phyloP scores from a whole-genome alignment of 1,140 invertebrate genomes.

The Heterodera schachtii region DNA sequence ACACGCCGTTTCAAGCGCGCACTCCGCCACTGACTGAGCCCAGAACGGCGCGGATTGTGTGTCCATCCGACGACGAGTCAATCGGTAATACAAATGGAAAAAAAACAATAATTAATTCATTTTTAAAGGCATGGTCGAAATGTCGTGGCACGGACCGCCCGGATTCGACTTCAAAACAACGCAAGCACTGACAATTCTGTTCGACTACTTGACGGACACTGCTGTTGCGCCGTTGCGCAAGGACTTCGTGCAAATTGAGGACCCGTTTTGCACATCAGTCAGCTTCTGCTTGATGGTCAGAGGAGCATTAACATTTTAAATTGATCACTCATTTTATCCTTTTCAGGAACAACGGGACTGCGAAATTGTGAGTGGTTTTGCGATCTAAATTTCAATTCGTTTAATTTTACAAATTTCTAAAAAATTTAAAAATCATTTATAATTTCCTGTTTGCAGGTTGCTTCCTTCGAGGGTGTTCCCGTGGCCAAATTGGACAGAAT shows the following conservation, averaged over 20 bases:
- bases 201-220: conserved; percentile 76
- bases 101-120: background rate
- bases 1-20: conserved; percentile 70
- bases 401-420: too few relatives aligned
- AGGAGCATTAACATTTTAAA: background rate
- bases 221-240: conserved; percentile 80
- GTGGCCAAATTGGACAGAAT: conserved; percentile 73
- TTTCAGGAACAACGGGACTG: conserved; percentile 48
- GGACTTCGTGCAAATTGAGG: conserved; percentile 80
- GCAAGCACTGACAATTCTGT: conserved; percentile 33
- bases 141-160: conserved; percentile 81
- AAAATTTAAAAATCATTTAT: too few relatives aligned
- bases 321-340: background rate
- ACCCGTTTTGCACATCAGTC: conserved; percentile 80
- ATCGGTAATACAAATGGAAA: conserved; percentile 51
- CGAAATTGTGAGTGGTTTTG: conserved; percentile 69
- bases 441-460: conserved; percentile 45
- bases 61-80: conserved; percentile 82
- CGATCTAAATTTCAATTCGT: too few relatives aligned
- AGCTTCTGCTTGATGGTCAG: conserved; percentile 56
- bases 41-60: conserved; percentile 68
- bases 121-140: conserved; percentile 74
- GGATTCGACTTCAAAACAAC: conserved; percentile 56
- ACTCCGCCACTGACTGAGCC: conserved; percentile 71
- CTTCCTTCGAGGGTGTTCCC: conserved; percentile 80